Conservation (phyloP, 2,113 vertebrate genomes). For the Alethe castanea region DNA sequence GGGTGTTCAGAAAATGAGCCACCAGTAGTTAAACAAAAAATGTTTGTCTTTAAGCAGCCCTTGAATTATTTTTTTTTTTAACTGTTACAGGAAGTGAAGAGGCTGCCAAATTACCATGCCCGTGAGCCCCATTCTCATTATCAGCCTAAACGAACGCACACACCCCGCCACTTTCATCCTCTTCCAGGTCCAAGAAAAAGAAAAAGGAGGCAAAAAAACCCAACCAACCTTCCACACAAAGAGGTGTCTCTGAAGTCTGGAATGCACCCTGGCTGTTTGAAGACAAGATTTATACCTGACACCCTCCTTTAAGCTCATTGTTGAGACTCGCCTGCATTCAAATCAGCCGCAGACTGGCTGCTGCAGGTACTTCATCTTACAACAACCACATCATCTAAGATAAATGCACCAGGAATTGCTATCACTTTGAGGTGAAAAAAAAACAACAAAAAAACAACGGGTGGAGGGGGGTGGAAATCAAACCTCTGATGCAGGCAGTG, state of each 20-base stretch:
- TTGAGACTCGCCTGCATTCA: conserved; percentile 89
- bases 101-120: conserved; percentile 84
- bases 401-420: conserved; percentile 83
- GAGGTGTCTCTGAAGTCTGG: conserved; percentile 82
- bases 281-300: conserved; percentile 82
- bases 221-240: conserved; percentile 69
- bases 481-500: not conserved
- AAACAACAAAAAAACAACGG: not conserved
- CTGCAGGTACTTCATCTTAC: conserved; percentile 85
- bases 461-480: not conserved
- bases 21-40: conserved; percentile 78
- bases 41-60: conserved; percentile 79
- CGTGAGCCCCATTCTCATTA: conserved; percentile 84
- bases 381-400: conserved; percentile 84
- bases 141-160: conserved; percentile 81
- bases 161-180: conserved; percentile 82
- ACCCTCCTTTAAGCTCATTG: conserved; percentile 80
- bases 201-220: conserved; percentile 51
- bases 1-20: conserved; percentile 81
- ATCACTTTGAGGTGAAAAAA: conserved; percentile 72
- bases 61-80: conserved; percentile 66
- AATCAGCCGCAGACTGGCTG: conserved; percentile 84
- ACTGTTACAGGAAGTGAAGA: conserved; percentile 86
- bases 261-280: conserved; percentile 82
- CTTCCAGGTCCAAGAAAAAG: conserved; percentile 77